phyloP scores from a whole-genome alignment of 2,113 vertebrate species.

The Galemys pyrenaicus region DNA sequence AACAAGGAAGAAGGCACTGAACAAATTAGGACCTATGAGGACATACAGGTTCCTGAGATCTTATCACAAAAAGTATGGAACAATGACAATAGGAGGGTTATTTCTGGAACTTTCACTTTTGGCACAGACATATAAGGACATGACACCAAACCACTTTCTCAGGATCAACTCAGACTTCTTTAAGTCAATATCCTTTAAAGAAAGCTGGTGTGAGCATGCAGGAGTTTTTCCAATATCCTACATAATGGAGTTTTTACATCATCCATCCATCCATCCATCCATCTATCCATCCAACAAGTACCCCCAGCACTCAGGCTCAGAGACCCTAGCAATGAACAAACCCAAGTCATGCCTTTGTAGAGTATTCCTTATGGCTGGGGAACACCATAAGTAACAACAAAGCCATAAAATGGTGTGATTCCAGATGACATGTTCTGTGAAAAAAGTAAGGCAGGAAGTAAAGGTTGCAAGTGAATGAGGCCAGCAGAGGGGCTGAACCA shows the following conservation, averaged over 20 bases:
- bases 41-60: background rate
- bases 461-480: background rate
- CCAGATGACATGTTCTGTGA: background rate
- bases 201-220: background rate
- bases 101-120: background rate
- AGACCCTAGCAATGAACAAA: background rate
- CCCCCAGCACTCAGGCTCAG: background rate
- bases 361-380: background rate
- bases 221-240: background rate
- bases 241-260: background rate
- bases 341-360: too few relatives aligned
- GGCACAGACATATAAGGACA: background rate
- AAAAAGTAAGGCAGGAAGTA: background rate
- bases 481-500: fast-evolving
- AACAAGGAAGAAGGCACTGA: background rate
- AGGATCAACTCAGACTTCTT: background rate
- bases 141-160: background rate
- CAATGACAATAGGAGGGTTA: too few relatives aligned
- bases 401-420: background rate
- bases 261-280: background rate
- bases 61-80: background rate
- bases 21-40: background rate
- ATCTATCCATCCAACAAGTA: background rate
- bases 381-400: background rate
- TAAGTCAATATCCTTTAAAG: background rate